Conservation (phyloP, 1,140 invertebrate genomes). For the Drepana arcuata region DNA sequence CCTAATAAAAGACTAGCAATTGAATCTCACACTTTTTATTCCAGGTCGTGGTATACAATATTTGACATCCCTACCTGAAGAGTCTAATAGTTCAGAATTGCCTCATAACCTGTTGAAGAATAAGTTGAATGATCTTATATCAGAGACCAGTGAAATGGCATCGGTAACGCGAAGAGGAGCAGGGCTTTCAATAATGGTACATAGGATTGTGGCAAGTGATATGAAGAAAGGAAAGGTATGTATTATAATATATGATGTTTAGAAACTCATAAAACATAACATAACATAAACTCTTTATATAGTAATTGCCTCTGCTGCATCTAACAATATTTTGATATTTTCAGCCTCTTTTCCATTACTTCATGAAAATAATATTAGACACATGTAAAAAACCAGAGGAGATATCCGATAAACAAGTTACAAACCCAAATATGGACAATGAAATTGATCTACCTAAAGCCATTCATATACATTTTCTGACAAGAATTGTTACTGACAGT, state of each 20-base stretch:
- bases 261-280: too few relatives aligned
- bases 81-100: slow-evolving; percentile 26
- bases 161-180: slow-evolving; percentile 81
- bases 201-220: slow-evolving; percentile 80
- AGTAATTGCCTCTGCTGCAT: too few relatives aligned
- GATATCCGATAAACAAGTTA: slow-evolving; percentile 3
- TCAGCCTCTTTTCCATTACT: slow-evolving; percentile 52
- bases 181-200: slow-evolving; percentile 83
- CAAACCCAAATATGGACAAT: slow-evolving; percentile 18
- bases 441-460: slow-evolving; percentile 59
- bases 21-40: too few relatives aligned
- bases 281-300: too few relatives aligned
- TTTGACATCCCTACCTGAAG: slow-evolving; percentile 37
- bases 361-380: slow-evolving; percentile 37
- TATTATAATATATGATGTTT: too few relatives aligned
- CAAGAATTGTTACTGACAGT: slow-evolving; percentile 59
- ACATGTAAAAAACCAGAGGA: slow-evolving; percentile 23
- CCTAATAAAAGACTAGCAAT: too few relatives aligned
- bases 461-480: slow-evolving; percentile 60
- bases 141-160: slow-evolving; percentile 37
- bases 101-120: slow-evolving; percentile 36
- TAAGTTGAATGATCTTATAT: slow-evolving; percentile 54
- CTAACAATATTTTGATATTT: too few relatives aligned
- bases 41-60: slow-evolving; percentile 37
- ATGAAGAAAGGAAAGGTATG: slow-evolving; percentile 63